Percentiles rank a stretch among this genome's conserved stretches.
phyloP scores from a whole-genome alignment of 2,797 vertebrate genomes.

The Phoeniculus purpureus region DNA sequence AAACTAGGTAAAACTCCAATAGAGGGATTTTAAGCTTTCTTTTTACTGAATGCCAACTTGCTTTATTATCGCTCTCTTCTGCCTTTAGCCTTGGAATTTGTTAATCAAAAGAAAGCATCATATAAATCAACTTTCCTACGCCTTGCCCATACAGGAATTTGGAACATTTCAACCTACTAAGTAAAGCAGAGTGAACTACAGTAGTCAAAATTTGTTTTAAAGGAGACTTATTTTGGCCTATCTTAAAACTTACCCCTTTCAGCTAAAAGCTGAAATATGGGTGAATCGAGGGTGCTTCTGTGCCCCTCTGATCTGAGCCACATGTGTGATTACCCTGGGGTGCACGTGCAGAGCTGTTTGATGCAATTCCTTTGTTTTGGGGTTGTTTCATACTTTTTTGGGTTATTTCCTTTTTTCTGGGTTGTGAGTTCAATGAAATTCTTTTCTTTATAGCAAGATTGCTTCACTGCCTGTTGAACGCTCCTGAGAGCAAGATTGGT shows the following conservation, averaged over 20 bases:
- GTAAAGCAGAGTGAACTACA: background rate
- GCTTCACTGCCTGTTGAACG: too few relatives aligned
- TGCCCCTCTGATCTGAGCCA: too few relatives aligned
- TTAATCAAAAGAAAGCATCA: background rate
- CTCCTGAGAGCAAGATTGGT: too few relatives aligned
- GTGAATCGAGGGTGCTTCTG: too few relatives aligned
- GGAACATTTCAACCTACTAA: background rate
- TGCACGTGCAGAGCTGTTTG: too few relatives aligned
- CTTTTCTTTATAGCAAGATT: too few relatives aligned
- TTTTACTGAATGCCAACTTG: background rate
- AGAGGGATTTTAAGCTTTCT: background rate
- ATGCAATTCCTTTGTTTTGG: too few relatives aligned
- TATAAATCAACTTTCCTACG: background rate
- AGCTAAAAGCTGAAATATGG: background rate
- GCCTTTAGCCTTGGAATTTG: background rate
- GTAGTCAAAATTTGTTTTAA: background rate
- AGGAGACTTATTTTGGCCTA: background rate
- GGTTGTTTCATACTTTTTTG: too few relatives aligned
- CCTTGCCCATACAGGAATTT: background rate
- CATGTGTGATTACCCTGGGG: too few relatives aligned
- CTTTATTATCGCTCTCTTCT: background rate
- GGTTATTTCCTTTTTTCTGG: too few relatives aligned
- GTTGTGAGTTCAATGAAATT: too few relatives aligned
- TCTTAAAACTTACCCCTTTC: background rate
- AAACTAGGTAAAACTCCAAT: background rate